Evolutionary conservation across 2,797 vertebrate genomes (phyloP).

Genomic region (Columba guinea): DNA sequence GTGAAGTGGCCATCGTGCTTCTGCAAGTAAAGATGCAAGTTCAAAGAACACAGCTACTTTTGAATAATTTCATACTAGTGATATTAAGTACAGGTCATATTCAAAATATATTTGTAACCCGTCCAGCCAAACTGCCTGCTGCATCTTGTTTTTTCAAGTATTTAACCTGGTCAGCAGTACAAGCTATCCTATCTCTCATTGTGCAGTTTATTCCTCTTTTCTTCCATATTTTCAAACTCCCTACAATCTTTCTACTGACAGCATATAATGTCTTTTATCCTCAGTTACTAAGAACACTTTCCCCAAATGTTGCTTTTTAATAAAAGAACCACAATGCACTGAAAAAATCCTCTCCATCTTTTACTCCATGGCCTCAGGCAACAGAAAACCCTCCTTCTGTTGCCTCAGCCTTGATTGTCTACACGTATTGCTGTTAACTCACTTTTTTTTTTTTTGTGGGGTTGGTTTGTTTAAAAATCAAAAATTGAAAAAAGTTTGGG

Average conservation of each 20-base stretch:
- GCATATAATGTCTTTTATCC: not conserved
- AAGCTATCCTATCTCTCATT: not conserved
- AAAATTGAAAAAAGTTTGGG: not conserved
- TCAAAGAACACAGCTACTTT: not conserved
- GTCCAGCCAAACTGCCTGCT: not conserved
- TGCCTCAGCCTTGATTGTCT: not conserved
- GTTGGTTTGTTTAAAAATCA: not conserved
- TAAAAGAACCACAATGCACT: not conserved
- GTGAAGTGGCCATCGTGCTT: slow-evolving; percentile 85
- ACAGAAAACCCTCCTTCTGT: not conserved
- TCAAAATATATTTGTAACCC: not conserved
- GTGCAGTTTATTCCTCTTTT: not conserved
- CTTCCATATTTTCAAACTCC: not conserved
- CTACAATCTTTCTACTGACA: not conserved
- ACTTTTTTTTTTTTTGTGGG: not conserved
- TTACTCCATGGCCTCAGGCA: not conserved
- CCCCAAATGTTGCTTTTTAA: not conserved
- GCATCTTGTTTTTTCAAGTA: not conserved
- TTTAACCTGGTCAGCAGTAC: not conserved
- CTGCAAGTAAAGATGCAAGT: slow-evolving; percentile 62
- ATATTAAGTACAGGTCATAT: not conserved
- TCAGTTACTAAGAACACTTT: not conserved
- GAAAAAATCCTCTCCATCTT: not conserved
- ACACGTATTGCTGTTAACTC: not conserved
- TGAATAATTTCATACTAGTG: not conserved